Percentiles rank a stretch among this genome's conserved stretches.
Evolutionary conservation across 2,888 invertebrate species (phyloP).

Genomic region (Steromphala cineraria): DNA sequence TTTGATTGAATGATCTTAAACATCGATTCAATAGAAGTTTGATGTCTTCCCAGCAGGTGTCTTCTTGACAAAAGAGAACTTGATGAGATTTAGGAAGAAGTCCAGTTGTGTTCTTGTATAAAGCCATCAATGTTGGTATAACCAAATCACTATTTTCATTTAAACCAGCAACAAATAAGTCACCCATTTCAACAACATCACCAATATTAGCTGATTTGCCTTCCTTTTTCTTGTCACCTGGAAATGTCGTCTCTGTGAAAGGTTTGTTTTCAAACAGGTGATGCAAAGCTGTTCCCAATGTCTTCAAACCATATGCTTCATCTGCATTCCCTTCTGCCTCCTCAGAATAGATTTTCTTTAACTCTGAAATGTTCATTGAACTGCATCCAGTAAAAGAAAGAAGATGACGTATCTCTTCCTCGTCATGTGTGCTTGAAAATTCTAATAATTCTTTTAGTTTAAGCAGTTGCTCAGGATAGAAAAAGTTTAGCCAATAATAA

Average conservation of each 20-base stretch:
- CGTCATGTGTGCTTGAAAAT: neutral
- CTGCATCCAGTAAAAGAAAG: slow-evolving; percentile 33
- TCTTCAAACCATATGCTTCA: neutral
- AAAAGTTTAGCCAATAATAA: slow-evolving; percentile 43
- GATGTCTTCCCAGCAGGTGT: slow-evolving; percentile 48
- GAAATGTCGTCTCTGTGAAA: slow-evolving; percentile 11
- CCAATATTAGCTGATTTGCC: slow-evolving; percentile 18
- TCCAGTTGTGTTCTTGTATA: slow-evolving; percentile 44
- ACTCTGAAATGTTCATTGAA: neutral
- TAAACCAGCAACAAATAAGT: slow-evolving; percentile 39
- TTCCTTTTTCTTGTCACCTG: neutral
- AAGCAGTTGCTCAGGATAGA: slow-evolving; percentile 44
- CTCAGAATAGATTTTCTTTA: neutral
- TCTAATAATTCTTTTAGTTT: slow-evolving; percentile 33
- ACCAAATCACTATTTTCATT: slow-evolving; percentile 43
- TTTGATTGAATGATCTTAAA: slow-evolving; percentile 11
- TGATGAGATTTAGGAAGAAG: slow-evolving; percentile 47
- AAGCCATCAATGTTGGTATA: slow-evolving; percentile 42
- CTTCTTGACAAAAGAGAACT: slow-evolving; percentile 44
- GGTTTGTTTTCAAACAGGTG: slow-evolving; percentile 21
- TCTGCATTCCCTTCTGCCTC: neutral
- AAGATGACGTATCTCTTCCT: slow-evolving; percentile 20
- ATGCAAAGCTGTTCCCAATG: slow-evolving; percentile 35
- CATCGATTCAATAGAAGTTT: slow-evolving; percentile 44
- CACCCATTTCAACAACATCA: slow-evolving; percentile 42